Evolutionary conservation across 2,797 vertebrate species (phyloP).

Genomic region (Eulemur coronatus): DNA sequence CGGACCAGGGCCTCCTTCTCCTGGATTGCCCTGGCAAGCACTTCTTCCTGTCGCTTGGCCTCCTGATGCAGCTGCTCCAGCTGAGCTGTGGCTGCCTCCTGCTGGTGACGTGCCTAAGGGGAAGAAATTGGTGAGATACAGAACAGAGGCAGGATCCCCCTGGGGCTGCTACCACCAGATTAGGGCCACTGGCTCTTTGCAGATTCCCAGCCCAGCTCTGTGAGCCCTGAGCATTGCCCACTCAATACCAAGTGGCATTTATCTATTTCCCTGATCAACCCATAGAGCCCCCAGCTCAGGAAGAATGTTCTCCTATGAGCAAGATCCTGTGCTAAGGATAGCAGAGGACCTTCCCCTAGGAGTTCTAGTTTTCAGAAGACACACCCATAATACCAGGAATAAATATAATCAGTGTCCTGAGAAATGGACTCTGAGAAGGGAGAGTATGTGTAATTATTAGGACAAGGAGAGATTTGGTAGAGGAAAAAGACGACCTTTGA

Average conservation of each 20-base stretch:
- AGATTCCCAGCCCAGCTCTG: background rate
- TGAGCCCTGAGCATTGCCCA: background rate
- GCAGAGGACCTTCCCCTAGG: background rate
- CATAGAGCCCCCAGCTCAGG: background rate
- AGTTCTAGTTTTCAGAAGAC: background rate
- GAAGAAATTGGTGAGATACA: background rate
- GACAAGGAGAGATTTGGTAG: background rate
- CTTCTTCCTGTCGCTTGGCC: slow-evolving; percentile 68
- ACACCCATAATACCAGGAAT: background rate
- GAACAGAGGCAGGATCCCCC: background rate
- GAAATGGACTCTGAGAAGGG: background rate
- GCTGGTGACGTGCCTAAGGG: slow-evolving; percentile 74
- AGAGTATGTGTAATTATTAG: background rate
- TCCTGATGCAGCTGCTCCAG: slow-evolving; percentile 83
- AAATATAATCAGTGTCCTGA: background rate
- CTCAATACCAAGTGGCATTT: background rate
- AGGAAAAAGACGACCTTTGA: background rate
- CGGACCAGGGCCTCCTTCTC: slow-evolving; percentile 85
- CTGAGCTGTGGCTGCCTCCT: slow-evolving; percentile 63
- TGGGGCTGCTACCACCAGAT: background rate
- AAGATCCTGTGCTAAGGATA: background rate
- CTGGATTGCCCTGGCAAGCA: slow-evolving; percentile 64
- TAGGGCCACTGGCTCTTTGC: background rate
- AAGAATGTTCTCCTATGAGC: background rate
- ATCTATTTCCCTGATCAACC: background rate